Evolutionary conservation across 92 coral and sea anemone genomes (phyloP).

Genomic region (Hydrozoanthus gracilis): DNA sequence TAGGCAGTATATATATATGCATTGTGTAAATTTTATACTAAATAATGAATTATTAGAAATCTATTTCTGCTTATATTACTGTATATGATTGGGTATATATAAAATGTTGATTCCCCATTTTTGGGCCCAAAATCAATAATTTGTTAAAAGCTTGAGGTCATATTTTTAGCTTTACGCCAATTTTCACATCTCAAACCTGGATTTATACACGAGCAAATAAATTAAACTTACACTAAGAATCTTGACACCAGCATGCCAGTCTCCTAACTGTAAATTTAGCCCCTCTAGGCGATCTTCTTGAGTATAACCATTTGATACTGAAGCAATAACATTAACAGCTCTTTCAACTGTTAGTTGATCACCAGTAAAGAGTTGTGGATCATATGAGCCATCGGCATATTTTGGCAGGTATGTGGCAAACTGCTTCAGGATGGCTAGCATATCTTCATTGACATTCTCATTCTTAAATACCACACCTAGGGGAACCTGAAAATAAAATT

Average conservation of each 20-base stretch:
- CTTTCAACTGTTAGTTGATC: constrained; percentile 73
- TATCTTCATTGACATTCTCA: constrained; percentile 73
- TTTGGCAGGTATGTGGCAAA: constrained; percentile 63
- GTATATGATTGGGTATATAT: too few relatives aligned
- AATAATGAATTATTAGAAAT: too few relatives aligned
- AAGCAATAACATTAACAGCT: constrained; percentile 71
- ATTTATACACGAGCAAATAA: too few relatives aligned
- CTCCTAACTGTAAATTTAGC: constrained; percentile 70
- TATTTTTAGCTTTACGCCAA: too few relatives aligned
- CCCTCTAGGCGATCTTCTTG: constrained; percentile 71
- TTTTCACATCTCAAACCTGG: too few relatives aligned
- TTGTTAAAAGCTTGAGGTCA: too few relatives aligned
- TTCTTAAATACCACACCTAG: constrained; percentile 74
- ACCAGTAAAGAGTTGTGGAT: constrained; percentile 55
- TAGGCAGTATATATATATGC: too few relatives aligned
- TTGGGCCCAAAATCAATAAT: too few relatives aligned
- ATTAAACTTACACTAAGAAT: constrained; percentile 57
- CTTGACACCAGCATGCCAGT: constrained; percentile 79
- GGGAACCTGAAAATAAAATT: constrained; percentile 57
- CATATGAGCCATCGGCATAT: constrained; percentile 36
- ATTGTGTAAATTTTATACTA: too few relatives aligned
- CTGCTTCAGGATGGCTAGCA: constrained; percentile 61
- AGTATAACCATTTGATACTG: constrained; percentile 66
- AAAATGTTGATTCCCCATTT: too few relatives aligned
- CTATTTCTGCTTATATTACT: too few relatives aligned